Base-by-base conservation (phyloP, 2,113 vertebrate species). In the Etheostoma spectabile region DNA sequence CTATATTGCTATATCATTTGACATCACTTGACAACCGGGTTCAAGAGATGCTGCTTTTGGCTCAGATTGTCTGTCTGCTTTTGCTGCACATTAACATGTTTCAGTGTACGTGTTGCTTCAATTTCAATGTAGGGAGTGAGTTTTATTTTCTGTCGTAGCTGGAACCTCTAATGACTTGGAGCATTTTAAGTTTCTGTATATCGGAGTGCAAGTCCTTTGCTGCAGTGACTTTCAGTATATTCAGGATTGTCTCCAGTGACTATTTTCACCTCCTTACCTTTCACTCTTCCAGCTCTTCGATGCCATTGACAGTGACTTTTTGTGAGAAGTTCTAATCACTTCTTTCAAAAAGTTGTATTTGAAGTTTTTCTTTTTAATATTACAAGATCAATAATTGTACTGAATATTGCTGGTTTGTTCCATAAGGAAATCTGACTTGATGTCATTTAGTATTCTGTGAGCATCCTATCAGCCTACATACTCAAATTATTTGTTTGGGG, bases 71-170 rank as follows among this genome's bases (percentile, higher is more conserved):
- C 71, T 71, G 56, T 81, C 71, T 73, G 83, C 83, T 80, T 89
- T 87, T 84, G 77, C 92, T 90, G 85, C 91, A 90, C 91, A 90
- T 84, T 76, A 80, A 88, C 88, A 83, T 86, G 74, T 90, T 82
- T 86, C 69, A 80, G 83, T 78, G 78, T 92, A 64, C 81, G 78
- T 86, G 78, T 88, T 86, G 79, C 88, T 85, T 91, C 77, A 62
- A 49, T 80, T 88, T 89, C 81, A 61, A 66, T 65, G 68, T 88
- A 82, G 84, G 86, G 82, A 77, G 70, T 77, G 49, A 81, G 68
- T 82, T 92, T 86, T 83, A 80, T 86, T 71, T 80, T 82, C 74
- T 51, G 56, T 83, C 63, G 80, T 88, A 87, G 80, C 81, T 89
- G 78, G 70, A 88, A 73, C 61, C 70, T 83, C 48, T 78, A 61